Evolutionary conservation across 2,888 invertebrate species (phyloP), one percentile per base, ranked within the genome.

Genomic region (Zhuqinia jingwanae): DNA sequence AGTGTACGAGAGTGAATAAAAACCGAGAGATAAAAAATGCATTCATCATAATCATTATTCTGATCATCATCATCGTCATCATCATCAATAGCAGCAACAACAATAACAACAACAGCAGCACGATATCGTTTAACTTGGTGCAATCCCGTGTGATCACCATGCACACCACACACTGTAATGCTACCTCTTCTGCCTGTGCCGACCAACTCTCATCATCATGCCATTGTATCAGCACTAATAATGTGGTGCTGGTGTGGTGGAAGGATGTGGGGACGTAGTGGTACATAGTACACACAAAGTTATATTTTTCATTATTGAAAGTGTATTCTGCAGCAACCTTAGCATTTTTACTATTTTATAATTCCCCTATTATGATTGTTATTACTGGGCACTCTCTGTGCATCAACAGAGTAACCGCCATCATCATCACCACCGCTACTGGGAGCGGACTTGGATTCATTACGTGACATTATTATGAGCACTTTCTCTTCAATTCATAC

Each of bases 371-470:
- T 80, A 63, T 80, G 25, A 80, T 58, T n/a, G 73, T 60, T 47
- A 76, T 76, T 73, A 76, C 77, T 76, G 83, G 83, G 76, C 73
- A 81, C 1, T 11, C n/a, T n/a, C n/a, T 36, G 27, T 22, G 27
- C 58, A 36, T 42, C 68, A 42, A 70, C n/a, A 45, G 13, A 27
- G 27, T 25, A 25, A 58, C 63, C 63, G 53, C 25, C 78, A 78
- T 27, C 42, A 30, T 25, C 45, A 53, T 77, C 77, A 68, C 25
- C 65, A 45, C 36, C 58, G 56, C 68, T 17, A 75, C 82, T 79
- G 77, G 82, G 87, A 87, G 77, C 83, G 83, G 83, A 87, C 82
- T 82, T 87, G 87, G 82, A 83, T 83, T 83, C 87, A 87, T 87
- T 82, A 83, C 87, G 87, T 87, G 87, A 87, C 87, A 82, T 83